Percentiles rank a stretch among this genome's conserved stretches.
Evolutionary conservation across 2,113 vertebrate genomes (phyloP).

Genomic region (Equus quagga): DNA sequence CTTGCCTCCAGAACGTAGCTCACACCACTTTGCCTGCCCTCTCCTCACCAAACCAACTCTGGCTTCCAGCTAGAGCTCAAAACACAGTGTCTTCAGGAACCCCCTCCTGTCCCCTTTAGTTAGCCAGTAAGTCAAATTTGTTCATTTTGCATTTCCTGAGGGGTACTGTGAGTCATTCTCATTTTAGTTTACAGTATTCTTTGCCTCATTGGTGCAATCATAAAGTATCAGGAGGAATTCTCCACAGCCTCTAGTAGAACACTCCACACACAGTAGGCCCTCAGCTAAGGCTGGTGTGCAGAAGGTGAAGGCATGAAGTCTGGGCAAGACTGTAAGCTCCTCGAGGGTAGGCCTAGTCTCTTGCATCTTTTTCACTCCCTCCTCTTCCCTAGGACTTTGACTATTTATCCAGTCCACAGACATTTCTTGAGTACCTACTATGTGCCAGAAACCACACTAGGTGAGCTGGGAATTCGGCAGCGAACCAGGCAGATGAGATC

Average conservation of each 20-base stretch:
- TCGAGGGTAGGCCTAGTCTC: too few species aligned
- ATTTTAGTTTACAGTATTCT: not conserved
- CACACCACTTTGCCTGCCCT: not conserved
- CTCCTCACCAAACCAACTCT: too few species aligned
- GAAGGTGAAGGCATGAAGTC: not conserved
- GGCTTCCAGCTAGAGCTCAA: not conserved
- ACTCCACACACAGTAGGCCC: accelerated
- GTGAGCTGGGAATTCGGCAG: not conserved
- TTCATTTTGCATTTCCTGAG: not conserved
- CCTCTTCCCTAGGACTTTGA: not conserved
- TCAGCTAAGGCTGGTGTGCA: not conserved
- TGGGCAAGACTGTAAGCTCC: not conserved
- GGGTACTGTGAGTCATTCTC: not conserved
- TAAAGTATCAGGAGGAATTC: not conserved
- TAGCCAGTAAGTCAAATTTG: not conserved
- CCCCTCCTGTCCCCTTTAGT: not conserved
- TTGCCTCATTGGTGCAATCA: not conserved
- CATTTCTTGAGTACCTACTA: not conserved
- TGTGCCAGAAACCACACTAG: not conserved
- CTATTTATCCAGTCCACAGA: not conserved
- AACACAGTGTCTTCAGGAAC: not conserved
- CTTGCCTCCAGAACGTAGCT: not conserved
- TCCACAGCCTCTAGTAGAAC: not conserved
- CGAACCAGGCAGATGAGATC: not conserved
- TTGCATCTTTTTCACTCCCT: not conserved